phyloP scores from a whole-genome alignment of 2,113 vertebrate genomes.

The Eulacestoma nigropectus region DNA sequence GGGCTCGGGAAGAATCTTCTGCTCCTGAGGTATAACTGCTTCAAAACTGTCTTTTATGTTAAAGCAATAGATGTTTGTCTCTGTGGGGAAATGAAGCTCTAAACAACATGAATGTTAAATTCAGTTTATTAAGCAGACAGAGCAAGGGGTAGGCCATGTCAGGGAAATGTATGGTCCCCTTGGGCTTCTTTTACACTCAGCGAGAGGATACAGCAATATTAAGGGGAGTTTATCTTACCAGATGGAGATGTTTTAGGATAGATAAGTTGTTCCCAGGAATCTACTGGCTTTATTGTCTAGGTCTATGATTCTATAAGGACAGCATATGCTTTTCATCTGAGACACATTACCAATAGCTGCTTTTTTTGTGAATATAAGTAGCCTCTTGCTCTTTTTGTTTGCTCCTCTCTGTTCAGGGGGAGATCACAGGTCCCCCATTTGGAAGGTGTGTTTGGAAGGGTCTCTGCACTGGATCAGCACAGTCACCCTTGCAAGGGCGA shows the following conservation, averaged over 20 bases:
- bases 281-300: not conserved
- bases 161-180: not conserved
- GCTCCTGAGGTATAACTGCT: slow-evolving; percentile 73
- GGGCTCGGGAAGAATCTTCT: slow-evolving; percentile 71
- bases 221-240: not conserved
- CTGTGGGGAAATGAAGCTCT: not conserved
- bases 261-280: not conserved
- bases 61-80: not conserved
- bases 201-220: not conserved
- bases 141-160: not conserved
- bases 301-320: not conserved
- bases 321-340: not conserved
- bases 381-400: not conserved
- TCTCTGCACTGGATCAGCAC: slow-evolving; percentile 54
- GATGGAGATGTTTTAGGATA: not conserved
- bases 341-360: not conserved
- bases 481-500: not conserved
- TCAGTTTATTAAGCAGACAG: not conserved
- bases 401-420: slow-evolving; percentile 65
- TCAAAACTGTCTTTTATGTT: not conserved
- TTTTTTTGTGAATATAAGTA: not conserved
- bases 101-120: not conserved
- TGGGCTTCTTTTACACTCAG: not conserved
- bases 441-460: slow-evolving; percentile 64
- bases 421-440: slow-evolving; percentile 52